Evolutionary conservation across 2,797 vertebrate genomes (phyloP), one percentile per base, ranked within the genome.

Genomic region (Scyliorhinus canicula): DNA sequence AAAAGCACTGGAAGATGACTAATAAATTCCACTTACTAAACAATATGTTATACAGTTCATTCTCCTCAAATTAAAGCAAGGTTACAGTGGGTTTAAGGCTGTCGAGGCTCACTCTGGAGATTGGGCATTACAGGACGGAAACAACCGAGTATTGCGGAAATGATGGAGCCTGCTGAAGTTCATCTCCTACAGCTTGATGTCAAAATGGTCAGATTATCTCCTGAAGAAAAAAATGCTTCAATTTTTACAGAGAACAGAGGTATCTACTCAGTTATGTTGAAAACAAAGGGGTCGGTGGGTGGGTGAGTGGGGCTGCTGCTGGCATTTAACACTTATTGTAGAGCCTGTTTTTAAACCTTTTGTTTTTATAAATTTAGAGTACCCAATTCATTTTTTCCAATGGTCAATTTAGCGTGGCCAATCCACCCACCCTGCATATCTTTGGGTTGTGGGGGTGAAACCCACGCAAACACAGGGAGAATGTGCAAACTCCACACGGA

Each of bases 21-120:
- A 47, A 50, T 60, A 69, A 67, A n/a, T 93, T 40, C 63, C 90
- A 93, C n/a, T 93, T 7, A 67, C 60, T 93, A 67, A 93, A 93
- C 12, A 47, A 28, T 52, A 35, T 31, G 47, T 93, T 31, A 47
- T 93, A 50, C 2, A 93, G 28, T 50, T 31, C 40, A 69, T 93
- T 71, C 26, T 93, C 60, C 63, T 67, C 35, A 93, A 93, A 67
- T 65, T 40, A 65, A 93, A 93, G 40, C n/a, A 67, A 60, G 12
- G 57, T 63, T 65, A 35, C 35, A 50, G 63, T 44, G n/a, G 24
- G 67, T 71, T 67, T 47, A 35, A 67, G 47, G 63, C 50, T 50
- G 65, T 67, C 44, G 26, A 47, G 65, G 26, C 16, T 63, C 40
- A 63, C 63, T 44, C 60, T 67, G 60, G 21, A 47, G 40, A 2